A percentile compares a stretch with the other conserved stretches of the same genome.
These are phyloP conservation scores for Cerceris ruficornis DNA, from an alignment of 2,888 invertebrate genomes.

Conservation along the genomic window DNA sequence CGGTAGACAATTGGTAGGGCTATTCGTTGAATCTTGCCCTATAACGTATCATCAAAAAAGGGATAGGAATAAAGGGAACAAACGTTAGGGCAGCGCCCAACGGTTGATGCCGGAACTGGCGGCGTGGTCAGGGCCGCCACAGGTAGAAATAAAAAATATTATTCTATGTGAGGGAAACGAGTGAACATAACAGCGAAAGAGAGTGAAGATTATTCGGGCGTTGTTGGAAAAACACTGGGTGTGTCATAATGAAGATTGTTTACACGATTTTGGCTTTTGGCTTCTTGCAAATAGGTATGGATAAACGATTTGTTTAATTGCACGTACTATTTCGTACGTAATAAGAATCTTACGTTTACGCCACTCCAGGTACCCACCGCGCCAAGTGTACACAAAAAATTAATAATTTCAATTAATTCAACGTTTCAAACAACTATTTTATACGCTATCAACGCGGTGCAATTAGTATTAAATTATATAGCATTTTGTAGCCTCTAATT, in stretches of 20 bases:
- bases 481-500: too few species aligned
- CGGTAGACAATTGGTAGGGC: neutral
- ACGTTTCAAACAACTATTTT: too few species aligned
- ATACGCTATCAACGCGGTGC: too few species aligned
- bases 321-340: constrained; percentile 14
- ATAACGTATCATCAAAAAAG: too few species aligned
- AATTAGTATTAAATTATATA: too few species aligned
- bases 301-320: neutral
- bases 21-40: too few species aligned
- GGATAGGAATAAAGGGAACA: too few species aligned
- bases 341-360: neutral
- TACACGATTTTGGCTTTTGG: constrained; percentile 61
- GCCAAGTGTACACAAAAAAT: neutral
- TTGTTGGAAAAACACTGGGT: constrained; percentile 59
- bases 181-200: constrained; percentile 13
- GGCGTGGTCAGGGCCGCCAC: neutral
- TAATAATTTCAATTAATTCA: neutral
- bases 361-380: too few species aligned
- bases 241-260: constrained; percentile 74
- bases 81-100: too few species aligned
- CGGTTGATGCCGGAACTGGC: too few species aligned
- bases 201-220: constrained; percentile 38
- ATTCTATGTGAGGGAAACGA: constrained; percentile 26
- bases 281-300: constrained; percentile 71
- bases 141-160: neutral